Percentiles rank a stretch among this genome's conserved stretches.
These are phyloP conservation scores for Euschistus heros DNA, from an alignment of 1,140 invertebrate species.

Conservation along the genomic window DNA sequence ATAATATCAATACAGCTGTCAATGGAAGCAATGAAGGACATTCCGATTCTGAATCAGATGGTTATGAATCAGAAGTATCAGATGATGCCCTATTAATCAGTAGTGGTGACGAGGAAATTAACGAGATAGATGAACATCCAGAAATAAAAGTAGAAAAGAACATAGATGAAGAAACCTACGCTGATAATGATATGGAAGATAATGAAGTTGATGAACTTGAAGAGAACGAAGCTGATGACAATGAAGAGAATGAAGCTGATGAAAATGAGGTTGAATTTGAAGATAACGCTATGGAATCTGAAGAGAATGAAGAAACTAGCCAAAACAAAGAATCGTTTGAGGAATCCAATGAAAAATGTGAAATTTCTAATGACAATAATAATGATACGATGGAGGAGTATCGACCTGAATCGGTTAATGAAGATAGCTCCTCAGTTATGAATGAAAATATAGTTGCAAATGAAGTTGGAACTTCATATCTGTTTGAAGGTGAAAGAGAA, in stretches of 20 bases:
- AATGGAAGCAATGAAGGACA: not conserved
- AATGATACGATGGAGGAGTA: conserved; percentile 7
- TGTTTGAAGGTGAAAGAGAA: not conserved
- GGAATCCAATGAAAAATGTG: not conserved
- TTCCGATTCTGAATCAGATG: not conserved
- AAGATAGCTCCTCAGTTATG: not conserved
- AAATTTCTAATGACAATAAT: not conserved
- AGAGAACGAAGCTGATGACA: not conserved
- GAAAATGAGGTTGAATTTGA: not conserved
- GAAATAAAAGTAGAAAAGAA: not conserved
- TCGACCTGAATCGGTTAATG: not conserved
- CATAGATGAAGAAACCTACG: not conserved
- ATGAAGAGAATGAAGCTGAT: not conserved
- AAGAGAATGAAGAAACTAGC: not conserved
- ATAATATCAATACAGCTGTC: not conserved
- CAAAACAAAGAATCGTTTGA: not conserved
- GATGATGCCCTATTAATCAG: not conserved
- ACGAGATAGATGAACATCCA: not conserved
- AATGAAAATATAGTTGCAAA: not conserved
- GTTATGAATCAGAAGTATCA: not conserved
- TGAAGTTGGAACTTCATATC: not conserved
- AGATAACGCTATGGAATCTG: not conserved
- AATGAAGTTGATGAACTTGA: not conserved
- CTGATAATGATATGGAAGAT: not conserved
- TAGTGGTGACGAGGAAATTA: not conserved